phyloP scores from a whole-genome alignment of 2,797 vertebrate species.

The Netta rufina region DNA sequence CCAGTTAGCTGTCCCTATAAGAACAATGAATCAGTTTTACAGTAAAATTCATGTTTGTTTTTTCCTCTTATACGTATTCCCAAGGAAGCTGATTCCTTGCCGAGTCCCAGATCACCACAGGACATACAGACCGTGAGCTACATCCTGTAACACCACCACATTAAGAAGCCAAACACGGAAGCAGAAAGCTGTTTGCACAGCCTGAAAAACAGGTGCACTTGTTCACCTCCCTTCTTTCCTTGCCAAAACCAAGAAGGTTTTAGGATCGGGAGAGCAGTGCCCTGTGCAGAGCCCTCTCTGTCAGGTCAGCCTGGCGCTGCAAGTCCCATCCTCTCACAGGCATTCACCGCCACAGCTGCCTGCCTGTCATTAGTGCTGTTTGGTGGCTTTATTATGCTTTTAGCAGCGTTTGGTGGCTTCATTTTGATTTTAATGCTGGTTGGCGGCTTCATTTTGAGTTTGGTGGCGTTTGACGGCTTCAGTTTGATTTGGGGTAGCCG shows the following conservation, averaged over 20 bases:
- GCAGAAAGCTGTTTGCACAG: slow-evolving; percentile 15
- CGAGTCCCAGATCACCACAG: neutral
- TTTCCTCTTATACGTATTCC: neutral
- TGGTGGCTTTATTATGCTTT: neutral
- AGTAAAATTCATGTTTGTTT: neutral
- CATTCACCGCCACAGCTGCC: neutral
- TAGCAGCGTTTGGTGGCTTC: neutral
- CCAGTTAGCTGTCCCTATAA: neutral
- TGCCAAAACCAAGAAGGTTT: neutral
- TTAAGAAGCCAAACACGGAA: slow-evolving; percentile 51
- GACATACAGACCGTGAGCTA: neutral
- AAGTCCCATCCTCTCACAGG: neutral
- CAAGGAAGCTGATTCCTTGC: neutral
- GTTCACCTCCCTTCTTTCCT: neutral
- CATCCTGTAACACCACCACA: slow-evolving; percentile 25
- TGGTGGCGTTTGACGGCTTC: no score
- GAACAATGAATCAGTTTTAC: neutral
- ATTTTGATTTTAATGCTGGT: neutral
- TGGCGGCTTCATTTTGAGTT: neutral
- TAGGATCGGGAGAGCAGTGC: slow-evolving; percentile 2
- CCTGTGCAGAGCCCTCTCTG: neutral
- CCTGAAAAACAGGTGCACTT: slow-evolving; percentile 20
- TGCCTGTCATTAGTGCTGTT: neutral
- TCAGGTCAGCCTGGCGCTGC: neutral
- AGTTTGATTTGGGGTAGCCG: no score